Percentiles rank a stretch among this genome's conserved stretches.
These are phyloP conservation scores for Tipula lateralis DNA, from an alignment of 2,888 invertebrate species.

Conservation along the genomic window DNA sequence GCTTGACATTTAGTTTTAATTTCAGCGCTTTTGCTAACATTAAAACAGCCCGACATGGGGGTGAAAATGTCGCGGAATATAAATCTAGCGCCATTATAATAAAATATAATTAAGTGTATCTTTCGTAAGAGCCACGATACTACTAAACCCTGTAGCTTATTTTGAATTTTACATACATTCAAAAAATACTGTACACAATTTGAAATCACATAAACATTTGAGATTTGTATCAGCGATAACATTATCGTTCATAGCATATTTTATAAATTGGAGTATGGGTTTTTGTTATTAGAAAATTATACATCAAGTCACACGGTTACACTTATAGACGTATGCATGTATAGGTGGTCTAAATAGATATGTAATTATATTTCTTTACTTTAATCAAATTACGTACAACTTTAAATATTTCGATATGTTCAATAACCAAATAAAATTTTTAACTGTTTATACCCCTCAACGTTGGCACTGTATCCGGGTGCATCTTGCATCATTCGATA, in stretches of 20 bases:
- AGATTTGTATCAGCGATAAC: neutral
- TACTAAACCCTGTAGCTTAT: neutral
- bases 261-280: neutral
- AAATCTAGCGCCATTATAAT: constrained; percentile 52
- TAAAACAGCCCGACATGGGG: constrained; percentile 62
- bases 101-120: neutral
- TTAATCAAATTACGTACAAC: neutral
- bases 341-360: too few species aligned
- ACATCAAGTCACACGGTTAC: too few species aligned
- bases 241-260: neutral
- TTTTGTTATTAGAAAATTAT: too few species aligned
- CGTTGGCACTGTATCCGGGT: constrained; percentile 58
- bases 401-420: neutral
- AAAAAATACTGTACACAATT: neutral
- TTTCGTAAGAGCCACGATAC: neutral
- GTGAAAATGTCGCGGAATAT: constrained; percentile 60
- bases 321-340: too few species aligned
- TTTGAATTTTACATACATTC: neutral
- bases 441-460: constrained; percentile 55
- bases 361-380: too few species aligned
- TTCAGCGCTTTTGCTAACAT: constrained; percentile 62
- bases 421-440: constrained; percentile 41
- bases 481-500: constrained; percentile 39
- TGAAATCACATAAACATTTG: neutral
- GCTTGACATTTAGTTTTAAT: constrained; percentile 60